Percentiles rank a stretch among this genome's conserved stretches.
Conservation (phyloP, 2,113 vertebrate species). For the Haplotaxodon microlepis region DNA sequence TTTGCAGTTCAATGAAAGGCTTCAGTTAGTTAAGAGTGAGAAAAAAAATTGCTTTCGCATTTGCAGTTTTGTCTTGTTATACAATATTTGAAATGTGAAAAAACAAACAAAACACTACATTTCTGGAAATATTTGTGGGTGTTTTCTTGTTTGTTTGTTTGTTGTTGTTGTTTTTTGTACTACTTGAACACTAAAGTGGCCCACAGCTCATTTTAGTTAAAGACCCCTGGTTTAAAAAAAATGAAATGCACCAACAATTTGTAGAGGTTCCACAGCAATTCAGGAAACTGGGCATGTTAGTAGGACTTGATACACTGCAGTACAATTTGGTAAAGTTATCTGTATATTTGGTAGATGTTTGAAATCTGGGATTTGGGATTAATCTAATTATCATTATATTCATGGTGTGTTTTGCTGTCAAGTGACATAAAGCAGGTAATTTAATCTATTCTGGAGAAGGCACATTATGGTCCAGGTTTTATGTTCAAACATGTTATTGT, state of each 20-base stretch:
- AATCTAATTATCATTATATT: not conserved
- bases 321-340: not conserved
- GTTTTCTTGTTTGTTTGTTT: not conserved
- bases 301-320: not conserved
- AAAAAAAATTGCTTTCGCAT: not conserved
- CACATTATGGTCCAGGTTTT: not conserved
- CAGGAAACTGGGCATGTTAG: not conserved
- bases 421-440: not conserved
- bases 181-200: not conserved
- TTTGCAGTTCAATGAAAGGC: not conserved
- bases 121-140: not conserved
- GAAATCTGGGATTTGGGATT: not conserved
- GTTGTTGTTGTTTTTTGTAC: not conserved
- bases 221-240: not conserved
- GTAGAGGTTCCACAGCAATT: not conserved
- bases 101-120: not conserved
- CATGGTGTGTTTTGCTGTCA: not conserved
- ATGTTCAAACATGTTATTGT: not conserved
- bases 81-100: not conserved
- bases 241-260: not conserved
- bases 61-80: not conserved
- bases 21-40: not conserved
- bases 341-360: not conserved
- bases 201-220: not conserved
- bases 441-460: accelerated